phyloP scores from a whole-genome alignment of 2,888 invertebrate genomes.

The Trachelus stipa region DNA sequence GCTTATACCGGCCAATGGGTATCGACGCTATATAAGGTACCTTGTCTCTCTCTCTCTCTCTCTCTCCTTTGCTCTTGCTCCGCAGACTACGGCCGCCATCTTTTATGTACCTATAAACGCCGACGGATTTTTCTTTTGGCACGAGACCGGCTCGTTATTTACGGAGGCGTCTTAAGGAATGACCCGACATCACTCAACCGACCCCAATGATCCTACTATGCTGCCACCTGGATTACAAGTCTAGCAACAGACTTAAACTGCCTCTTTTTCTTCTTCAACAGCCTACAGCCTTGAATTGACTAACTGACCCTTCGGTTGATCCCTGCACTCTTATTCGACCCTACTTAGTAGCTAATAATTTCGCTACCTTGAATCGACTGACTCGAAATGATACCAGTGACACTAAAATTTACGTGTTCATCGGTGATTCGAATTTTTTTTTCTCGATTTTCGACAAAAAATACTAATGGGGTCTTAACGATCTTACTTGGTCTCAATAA shows the following conservation, averaged over 20 bases:
- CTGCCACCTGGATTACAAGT: background rate
- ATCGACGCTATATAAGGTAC: background rate
- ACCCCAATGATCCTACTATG: background rate
- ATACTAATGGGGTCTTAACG: too few relatives aligned
- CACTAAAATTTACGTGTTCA: too few relatives aligned
- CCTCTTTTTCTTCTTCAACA: constrained; percentile 1
- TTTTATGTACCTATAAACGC: constrained; percentile 2
- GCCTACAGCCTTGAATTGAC: background rate
- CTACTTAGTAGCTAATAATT: background rate
- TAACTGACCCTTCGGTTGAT: background rate
- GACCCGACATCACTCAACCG: constrained; percentile 40
- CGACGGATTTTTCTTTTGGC: constrained; percentile 27
- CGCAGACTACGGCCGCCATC: background rate
- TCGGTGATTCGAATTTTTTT: background rate
- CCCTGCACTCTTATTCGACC: background rate
- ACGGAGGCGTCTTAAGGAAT: constrained; percentile 36
- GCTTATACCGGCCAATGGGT: background rate
- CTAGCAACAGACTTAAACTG: background rate
- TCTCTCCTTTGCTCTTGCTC: background rate
- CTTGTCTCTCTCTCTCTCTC: background rate
- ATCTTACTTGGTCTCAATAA: background rate
- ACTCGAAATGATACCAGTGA: background rate
- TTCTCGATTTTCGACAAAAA: too few relatives aligned
- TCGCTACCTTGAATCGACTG: background rate
- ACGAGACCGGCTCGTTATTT: constrained; percentile 33